phyloP scores from a whole-genome alignment of 2,888 invertebrate species.

The Brenthis hecate region DNA sequence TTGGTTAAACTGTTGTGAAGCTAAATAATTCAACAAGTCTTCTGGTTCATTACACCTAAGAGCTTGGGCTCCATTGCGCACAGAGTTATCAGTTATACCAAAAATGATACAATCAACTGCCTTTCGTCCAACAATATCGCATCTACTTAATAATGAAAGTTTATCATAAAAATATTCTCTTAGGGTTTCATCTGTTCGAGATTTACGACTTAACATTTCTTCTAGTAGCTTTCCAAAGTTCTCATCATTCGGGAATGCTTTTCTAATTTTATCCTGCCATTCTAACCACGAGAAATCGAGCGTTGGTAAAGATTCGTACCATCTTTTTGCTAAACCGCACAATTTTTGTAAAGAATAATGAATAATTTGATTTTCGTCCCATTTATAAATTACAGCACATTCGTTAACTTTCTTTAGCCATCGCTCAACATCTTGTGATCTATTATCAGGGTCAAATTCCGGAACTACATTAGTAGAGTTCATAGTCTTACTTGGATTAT shows the following conservation, averaged over 20 bases:
- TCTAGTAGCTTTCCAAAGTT: conserved; percentile 40
- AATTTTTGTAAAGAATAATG: conserved; percentile 40
- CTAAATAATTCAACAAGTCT: conserved; percentile 32
- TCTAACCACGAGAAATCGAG: conserved; percentile 37
- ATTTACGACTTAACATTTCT: conserved; percentile 35
- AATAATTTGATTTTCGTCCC: conserved; percentile 35
- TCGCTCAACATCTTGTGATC: conserved; percentile 27
- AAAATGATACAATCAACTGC: conserved; percentile 44
- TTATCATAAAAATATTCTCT: conserved; percentile 40
- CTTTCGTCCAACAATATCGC: conserved; percentile 37
- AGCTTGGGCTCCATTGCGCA: conserved; percentile 37
- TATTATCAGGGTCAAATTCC: conserved; percentile 34
- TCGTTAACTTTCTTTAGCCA: conserved; percentile 41
- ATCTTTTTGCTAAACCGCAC: conserved; percentile 39
- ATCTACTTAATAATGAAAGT: conserved; percentile 35
- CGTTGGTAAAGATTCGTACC: conserved; percentile 38
- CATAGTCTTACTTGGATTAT: neutral
- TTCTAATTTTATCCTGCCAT: conserved; percentile 40
- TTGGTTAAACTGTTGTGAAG: conserved; percentile 1
- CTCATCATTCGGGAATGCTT: conserved; percentile 38
- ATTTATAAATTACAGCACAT: conserved; percentile 37
- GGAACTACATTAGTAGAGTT: conserved; percentile 24
- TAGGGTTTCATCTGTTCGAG: conserved; percentile 29
- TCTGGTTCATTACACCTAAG: conserved; percentile 38
- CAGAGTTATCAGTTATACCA: conserved; percentile 36